Conservation (phyloP, 2,797 vertebrate species). For the Sylvilagus floridanus region DNA sequence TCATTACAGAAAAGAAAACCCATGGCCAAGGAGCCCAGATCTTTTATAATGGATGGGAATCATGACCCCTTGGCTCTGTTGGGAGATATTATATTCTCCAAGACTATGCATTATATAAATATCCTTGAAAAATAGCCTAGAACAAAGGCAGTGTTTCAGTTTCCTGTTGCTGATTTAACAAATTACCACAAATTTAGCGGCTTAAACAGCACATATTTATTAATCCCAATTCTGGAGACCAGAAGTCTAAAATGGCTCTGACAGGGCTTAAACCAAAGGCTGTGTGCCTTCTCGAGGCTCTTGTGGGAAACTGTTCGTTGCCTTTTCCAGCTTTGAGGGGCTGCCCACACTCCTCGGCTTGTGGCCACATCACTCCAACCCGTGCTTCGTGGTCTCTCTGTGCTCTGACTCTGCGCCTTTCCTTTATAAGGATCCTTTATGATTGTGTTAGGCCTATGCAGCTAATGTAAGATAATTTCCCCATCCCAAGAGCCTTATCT, state of each 20-base stretch:
- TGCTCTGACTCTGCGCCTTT: background rate
- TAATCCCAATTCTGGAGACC: background rate
- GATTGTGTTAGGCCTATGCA: background rate
- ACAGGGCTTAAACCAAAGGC: slow-evolving; percentile 28
- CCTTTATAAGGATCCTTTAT: background rate
- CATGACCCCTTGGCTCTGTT: background rate
- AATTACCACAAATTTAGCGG: background rate
- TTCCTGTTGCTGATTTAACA: background rate
- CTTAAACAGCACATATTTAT: background rate
- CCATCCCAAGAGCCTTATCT: background rate
- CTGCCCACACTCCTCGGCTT: background rate
- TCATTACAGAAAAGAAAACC: background rate
- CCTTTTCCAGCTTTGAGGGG: slow-evolving; percentile 1
- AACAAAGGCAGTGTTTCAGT: slow-evolving; percentile 28
- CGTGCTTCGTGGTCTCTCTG: background rate
- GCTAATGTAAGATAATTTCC: slow-evolving; percentile 15
- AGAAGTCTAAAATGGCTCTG: slow-evolving; percentile 45
- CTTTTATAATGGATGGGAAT: background rate
- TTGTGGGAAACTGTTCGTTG: background rate
- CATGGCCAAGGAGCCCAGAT: background rate
- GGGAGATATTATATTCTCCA: background rate
- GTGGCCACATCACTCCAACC: background rate
- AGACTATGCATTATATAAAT: background rate
- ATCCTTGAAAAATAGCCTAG: slow-evolving; percentile 27
- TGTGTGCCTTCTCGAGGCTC: background rate